These are phyloP conservation scores for Petroica traversi DNA, from an alignment of 2,113 vertebrate genomes.

Conservation along the genomic window DNA sequence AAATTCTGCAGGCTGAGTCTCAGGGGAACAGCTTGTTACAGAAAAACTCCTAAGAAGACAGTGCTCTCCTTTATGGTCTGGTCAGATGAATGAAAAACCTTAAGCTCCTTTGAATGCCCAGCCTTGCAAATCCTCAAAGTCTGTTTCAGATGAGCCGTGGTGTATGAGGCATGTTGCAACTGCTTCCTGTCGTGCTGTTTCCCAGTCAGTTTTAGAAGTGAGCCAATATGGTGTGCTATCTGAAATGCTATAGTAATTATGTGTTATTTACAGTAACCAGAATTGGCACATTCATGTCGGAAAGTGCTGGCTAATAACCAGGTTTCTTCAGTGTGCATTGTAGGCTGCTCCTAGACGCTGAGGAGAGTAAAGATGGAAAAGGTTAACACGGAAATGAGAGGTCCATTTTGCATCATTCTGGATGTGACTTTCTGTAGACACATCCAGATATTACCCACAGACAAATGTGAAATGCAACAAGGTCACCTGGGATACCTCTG, in stretches of 20 bases:
- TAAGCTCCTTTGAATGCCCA: background rate
- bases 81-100: background rate
- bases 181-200: slow-evolving; percentile 47
- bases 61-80: background rate
- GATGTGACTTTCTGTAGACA: background rate
- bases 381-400: background rate
- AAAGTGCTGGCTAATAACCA: slow-evolving; percentile 55
- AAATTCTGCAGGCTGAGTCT: background rate
- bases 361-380: background rate
- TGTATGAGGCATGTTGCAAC: slow-evolving; percentile 19
- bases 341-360: background rate
- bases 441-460: background rate
- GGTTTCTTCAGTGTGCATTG: background rate
- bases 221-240: slow-evolving; percentile 59
- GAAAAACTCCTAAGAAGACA: background rate
- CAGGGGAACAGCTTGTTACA: background rate
- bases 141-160: background rate
- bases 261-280: slow-evolving; percentile 60
- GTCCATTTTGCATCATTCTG: background rate
- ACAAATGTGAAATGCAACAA: background rate
- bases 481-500: background rate
- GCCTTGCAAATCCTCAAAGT: background rate
- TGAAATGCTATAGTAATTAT: slow-evolving; percentile 55
- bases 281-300: slow-evolving; percentile 44
- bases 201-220: slow-evolving; percentile 26